phyloP scores from a whole-genome alignment of 2,888 invertebrate genomes.

The Spisula subtruncata region DNA sequence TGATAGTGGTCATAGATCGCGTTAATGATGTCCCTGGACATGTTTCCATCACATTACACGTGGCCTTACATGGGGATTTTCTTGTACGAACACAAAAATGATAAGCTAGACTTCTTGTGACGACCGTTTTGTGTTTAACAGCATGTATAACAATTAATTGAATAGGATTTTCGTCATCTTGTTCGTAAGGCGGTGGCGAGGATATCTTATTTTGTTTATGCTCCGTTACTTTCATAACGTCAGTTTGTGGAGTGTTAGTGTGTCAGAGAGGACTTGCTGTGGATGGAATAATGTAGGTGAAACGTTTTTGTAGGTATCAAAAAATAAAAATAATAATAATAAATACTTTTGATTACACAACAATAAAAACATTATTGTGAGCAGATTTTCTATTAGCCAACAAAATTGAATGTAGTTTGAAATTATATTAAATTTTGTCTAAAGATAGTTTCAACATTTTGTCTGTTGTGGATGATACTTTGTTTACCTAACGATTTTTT shows the following conservation, averaged over 20 bases:
- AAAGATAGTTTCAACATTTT: neutral
- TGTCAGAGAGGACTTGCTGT: neutral
- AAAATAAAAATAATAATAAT: too few species aligned
- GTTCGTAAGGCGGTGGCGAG: neutral
- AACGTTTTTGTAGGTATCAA: neutral
- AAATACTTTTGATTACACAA: neutral
- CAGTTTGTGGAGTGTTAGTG: neutral
- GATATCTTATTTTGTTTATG: neutral
- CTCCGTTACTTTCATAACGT: neutral
- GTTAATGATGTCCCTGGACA: neutral
- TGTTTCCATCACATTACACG: neutral
- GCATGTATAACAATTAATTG: neutral
- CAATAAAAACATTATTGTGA: too few species aligned
- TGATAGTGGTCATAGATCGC: neutral
- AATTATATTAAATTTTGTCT: neutral
- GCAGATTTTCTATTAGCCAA: too few species aligned
- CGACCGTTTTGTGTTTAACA: slow-evolving; percentile 23
- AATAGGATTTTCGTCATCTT: slow-evolving; percentile 5
- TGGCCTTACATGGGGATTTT: neutral
- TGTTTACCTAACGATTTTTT: neutral
- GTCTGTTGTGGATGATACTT: neutral
- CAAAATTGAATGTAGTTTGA: too few species aligned
- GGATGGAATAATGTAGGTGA: slow-evolving; percentile 12
- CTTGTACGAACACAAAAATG: neutral
- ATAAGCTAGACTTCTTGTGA: neutral